phyloP scores from a whole-genome alignment of 2,797 vertebrate species.

The Eurystomus glaucurus region DNA sequence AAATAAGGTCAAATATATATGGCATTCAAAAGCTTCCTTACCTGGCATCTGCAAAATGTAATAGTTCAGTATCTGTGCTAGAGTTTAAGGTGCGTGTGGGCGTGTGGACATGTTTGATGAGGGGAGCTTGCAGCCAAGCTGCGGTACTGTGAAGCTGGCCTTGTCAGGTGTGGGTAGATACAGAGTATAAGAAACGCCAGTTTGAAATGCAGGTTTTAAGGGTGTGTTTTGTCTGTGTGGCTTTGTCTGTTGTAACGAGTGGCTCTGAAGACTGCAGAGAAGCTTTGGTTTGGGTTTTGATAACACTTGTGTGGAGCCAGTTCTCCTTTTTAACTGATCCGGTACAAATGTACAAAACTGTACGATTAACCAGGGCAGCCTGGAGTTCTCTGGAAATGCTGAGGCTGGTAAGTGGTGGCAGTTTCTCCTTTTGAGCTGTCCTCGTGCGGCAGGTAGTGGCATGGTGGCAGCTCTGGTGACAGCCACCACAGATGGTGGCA shows the following conservation, averaged over 20 bases:
- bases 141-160: neutral
- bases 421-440: neutral
- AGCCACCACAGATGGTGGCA: fast-evolving
- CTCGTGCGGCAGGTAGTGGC: fast-evolving
- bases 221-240: neutral
- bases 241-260: neutral
- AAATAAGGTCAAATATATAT: neutral
- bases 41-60: neutral
- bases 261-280: neutral
- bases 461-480: neutral
- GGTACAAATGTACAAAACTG: neutral
- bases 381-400: neutral
- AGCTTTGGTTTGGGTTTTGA: neutral
- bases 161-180: neutral
- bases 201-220: neutral
- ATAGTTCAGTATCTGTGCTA: neutral
- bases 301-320: neutral
- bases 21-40: neutral
- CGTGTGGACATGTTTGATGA: neutral
- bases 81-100: neutral
- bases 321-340: neutral
- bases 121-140: neutral
- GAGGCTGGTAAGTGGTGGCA: neutral
- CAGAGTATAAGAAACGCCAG: neutral
- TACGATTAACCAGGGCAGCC: no score